Conservation (phyloP, 2,113 vertebrate species). For the Zapornia atra region DNA sequence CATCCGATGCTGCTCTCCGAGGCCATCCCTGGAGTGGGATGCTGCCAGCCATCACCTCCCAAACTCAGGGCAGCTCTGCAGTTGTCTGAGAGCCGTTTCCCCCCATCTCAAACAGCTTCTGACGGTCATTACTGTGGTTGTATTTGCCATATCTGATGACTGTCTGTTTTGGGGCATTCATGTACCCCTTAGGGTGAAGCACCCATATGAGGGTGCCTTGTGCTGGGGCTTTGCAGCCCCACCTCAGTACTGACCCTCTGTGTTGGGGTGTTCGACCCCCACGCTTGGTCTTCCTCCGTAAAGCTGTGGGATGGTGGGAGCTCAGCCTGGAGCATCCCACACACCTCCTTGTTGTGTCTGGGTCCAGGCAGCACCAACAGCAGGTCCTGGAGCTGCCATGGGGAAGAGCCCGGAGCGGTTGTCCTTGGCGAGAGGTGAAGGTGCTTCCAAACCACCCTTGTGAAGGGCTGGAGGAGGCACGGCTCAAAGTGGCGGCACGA, state of each 20-base stretch:
- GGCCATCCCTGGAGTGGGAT: fast-evolving
- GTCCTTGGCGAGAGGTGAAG: neutral
- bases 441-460: neutral
- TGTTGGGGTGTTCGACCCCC: fast-evolving
- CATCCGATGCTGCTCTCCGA: neutral
- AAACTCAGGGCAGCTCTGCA: fast-evolving
- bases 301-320: neutral
- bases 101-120: neutral
- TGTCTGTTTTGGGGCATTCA: neutral
- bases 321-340: neutral
- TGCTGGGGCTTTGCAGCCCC: neutral
- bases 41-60: neutral
- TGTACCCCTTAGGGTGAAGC: fast-evolving
- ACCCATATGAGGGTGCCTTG: fast-evolving
- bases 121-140: fast-evolving
- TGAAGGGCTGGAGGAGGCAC: neutral
- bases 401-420: neutral
- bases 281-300: fast-evolving
- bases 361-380: neutral
- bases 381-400: fast-evolving
- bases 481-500: fast-evolving
- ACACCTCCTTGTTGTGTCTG: fast-evolving
- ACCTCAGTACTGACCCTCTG: fast-evolving
- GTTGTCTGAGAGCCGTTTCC: fast-evolving
- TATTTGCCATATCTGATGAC: fast-evolving